Base-by-base conservation (phyloP, 2,888 invertebrate species). In the Monoplex corrugatus region DNA sequence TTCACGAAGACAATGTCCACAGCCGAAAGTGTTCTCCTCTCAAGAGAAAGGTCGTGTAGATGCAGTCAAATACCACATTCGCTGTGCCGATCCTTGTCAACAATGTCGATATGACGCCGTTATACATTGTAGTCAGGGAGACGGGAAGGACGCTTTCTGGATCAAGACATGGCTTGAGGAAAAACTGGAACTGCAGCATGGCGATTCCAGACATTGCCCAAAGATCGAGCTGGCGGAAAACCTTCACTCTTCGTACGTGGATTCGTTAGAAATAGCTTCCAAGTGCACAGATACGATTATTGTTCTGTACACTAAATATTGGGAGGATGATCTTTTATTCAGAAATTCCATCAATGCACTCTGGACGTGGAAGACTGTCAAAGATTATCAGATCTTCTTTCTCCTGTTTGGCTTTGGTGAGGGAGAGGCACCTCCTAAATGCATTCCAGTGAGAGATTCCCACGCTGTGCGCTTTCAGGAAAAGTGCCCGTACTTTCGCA, bases 61-160 rank as follows among this genome's bases (percentile, higher is more conserved):
- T n/a, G n/a, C n/a, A n/a, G n/a, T n/a, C n/a, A n/a, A n/a, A n/a
- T n/a, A n/a, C n/a, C n/a, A n/a, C n/a, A n/a, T n/a, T n/a, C n/a
- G n/a, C n/a, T n/a, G n/a, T n/a, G n/a, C n/a, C n/a, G n/a, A n/a
- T n/a, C n/a, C n/a, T n/a, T n/a, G n/a, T n/a, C n/a, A n/a, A n/a
- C n/a, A n/a, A n/a, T n/a, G n/a, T n/a, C n/a, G n/a, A n/a, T 75
- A 75, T 16, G 38, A 75, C 38, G 75, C 75, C 23, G 75, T 75
- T 35, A 75, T 75, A 5, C 23, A 13, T 38, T 23, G 38, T n/a
- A 16, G 38, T 75, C 5, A 10, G 3, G 16, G 38, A 13, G 75
- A 75, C 19, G 38, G 35, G 10, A 8, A 75, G 19, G 10, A 8
- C 19, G 75, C 75, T 75, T 75, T 38, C 8, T 35, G 38, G 2